Evolutionary conservation across 1,140 invertebrate species (phyloP).

Genomic region (Sycophila sp.): DNA sequence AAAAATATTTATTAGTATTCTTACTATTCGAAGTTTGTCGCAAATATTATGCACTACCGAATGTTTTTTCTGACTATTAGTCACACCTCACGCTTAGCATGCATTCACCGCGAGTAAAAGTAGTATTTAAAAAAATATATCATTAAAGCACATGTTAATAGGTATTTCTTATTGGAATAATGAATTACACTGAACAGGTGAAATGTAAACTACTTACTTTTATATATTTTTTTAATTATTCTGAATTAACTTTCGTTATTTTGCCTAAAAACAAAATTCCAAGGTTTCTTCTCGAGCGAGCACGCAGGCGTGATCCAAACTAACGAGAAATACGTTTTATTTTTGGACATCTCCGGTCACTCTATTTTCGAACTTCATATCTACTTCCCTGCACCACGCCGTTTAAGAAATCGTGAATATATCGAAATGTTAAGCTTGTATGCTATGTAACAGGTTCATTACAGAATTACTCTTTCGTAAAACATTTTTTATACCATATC

Average conservation of each 20-base stretch:
- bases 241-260: too few species aligned
- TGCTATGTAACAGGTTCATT: too few species aligned
- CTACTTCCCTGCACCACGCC: not conserved
- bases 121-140: not conserved
- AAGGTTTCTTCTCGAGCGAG: not conserved
- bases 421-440: too few species aligned
- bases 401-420: slow-evolving; percentile 1
- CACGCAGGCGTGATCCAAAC: slow-evolving; percentile 33
- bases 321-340: slow-evolving; percentile 49
- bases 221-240: too few species aligned
- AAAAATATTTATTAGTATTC: not conserved
- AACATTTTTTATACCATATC: too few species aligned
- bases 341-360: slow-evolving; percentile 51
- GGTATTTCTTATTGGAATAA: too few species aligned
- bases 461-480: too few species aligned
- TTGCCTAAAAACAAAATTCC: slow-evolving; percentile 10
- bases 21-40: slow-evolving; percentile 20
- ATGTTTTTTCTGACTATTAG: slow-evolving; percentile 18
- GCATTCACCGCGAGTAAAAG: too few species aligned
- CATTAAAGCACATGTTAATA: too few species aligned
- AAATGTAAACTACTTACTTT: too few species aligned
- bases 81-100: too few species aligned
- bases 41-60: not conserved
- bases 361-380: slow-evolving; percentile 51
- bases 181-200: too few species aligned